These are phyloP conservation scores for Brachionus paranguensis DNA, from an alignment of 1,140 invertebrate genomes.

Conservation along the genomic window DNA sequence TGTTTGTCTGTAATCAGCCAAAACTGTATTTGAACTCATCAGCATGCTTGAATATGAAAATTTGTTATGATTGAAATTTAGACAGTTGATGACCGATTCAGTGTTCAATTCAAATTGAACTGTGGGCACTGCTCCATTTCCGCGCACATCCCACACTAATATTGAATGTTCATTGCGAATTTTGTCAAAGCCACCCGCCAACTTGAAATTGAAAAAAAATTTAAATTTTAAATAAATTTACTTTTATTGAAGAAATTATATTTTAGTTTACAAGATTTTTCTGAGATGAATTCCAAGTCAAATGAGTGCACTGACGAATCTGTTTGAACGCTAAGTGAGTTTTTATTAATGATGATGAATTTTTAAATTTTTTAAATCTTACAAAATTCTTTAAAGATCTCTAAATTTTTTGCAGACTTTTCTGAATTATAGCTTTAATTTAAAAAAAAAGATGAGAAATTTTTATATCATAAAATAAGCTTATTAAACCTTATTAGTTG, in stretches of 20 bases:
- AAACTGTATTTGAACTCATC: not conserved
- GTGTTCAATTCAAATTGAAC: not conserved
- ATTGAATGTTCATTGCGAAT: constrained; percentile 62
- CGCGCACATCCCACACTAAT: constrained; percentile 54
- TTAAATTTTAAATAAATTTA: not conserved
- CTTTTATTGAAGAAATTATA: not conserved
- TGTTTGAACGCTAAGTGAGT: constrained; percentile 65
- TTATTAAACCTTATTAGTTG: not conserved
- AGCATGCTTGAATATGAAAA: not conserved
- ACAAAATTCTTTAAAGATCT: constrained; percentile 31
- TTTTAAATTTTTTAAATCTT: not conserved
- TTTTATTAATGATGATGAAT: not conserved
- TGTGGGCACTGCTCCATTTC: not conserved
- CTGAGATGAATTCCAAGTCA: constrained; percentile 81
- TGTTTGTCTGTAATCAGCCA: not conserved
- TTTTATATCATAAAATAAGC: not conserved
- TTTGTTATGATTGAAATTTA: not conserved
- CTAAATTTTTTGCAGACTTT: not conserved
- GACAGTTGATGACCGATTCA: not conserved
- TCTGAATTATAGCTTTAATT: not conserved
- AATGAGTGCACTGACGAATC: constrained; percentile 73
- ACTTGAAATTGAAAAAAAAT: constrained; percentile 45
- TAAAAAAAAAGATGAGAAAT: too few relatives aligned
- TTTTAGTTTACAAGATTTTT: constrained; percentile 62
- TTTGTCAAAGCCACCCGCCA: constrained; percentile 78